A percentile compares a stretch with the other conserved stretches of the same genome.
Conservation (phyloP, 2,113 vertebrate species). For the Hemicordylus capensis region DNA sequence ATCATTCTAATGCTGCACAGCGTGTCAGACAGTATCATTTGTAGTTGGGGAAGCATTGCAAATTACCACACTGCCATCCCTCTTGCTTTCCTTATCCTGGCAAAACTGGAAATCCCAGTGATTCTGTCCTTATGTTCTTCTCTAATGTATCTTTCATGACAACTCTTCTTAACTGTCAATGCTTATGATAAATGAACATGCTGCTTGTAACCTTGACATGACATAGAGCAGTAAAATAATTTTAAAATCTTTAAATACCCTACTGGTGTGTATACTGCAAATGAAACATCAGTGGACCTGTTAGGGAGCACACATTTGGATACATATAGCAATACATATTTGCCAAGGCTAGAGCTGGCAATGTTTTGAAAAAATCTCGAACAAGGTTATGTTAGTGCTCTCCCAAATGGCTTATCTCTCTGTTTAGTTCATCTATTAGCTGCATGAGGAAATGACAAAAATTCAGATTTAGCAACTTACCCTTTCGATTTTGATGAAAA, state of each 20-base stretch:
- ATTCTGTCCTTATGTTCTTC: background rate
- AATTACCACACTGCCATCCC: background rate
- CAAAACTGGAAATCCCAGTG: background rate
- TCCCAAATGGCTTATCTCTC: constrained; percentile 12
- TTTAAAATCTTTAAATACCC: background rate
- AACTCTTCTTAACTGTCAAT: background rate
- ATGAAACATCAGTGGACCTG: background rate
- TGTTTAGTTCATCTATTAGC: constrained; percentile 29
- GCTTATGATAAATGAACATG: constrained; percentile 1
- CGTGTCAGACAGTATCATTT: background rate
- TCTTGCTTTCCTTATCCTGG: background rate
- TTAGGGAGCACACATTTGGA: background rate
- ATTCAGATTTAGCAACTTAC: constrained; percentile 19
- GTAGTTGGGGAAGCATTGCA: background rate
- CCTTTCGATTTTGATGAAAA: constrained; percentile 51
- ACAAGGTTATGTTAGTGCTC: constrained; percentile 46
- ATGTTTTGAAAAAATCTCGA: constrained; percentile 27
- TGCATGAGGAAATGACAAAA: constrained; percentile 19
- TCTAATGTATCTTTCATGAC: background rate
- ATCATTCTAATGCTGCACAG: no score
- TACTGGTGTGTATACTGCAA: constrained; percentile 12
- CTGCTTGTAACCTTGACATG: background rate
- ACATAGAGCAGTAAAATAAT: constrained; percentile 9
- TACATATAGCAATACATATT: constrained; percentile 1
- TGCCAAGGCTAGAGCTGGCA: background rate